Conservation (phyloP, 2,113 vertebrate species). For the Solenodon paradoxus region DNA sequence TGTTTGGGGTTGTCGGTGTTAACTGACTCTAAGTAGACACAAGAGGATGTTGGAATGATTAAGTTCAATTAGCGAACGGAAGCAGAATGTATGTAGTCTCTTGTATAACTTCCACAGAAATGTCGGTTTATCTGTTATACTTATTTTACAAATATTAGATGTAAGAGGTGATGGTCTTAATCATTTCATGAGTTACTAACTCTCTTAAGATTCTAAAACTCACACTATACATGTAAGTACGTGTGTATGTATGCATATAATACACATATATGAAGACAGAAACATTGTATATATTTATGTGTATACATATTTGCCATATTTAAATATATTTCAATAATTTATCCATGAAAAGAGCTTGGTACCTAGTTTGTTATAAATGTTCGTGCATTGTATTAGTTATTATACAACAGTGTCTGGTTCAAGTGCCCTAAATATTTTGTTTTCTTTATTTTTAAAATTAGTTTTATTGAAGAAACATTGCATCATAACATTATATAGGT, state of each 20-base stretch:
- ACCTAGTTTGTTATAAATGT: background rate
- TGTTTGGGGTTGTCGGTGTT: too few species aligned
- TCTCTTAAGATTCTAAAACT: background rate
- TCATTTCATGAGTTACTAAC: background rate
- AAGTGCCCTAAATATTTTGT: background rate
- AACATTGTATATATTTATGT: too few species aligned
- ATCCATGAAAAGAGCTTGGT: background rate
- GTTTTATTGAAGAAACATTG: too few species aligned
- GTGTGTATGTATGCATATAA: too few species aligned
- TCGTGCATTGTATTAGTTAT: background rate
- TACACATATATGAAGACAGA: too few species aligned
- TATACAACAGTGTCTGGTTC: background rate
- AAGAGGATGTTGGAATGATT: background rate
- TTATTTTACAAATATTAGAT: background rate
- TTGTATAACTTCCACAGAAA: background rate
- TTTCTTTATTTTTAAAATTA: too few species aligned
- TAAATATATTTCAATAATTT: background rate
- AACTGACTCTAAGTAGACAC: background rate
- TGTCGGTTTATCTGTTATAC: background rate
- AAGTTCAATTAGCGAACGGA: background rate
- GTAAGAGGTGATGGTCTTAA: background rate
- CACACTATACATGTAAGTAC: background rate
- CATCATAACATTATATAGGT: too few species aligned
- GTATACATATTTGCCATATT: too few species aligned
- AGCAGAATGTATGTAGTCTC: too few species aligned